Evolutionary conservation across 2,888 invertebrate species (phyloP).

Genomic region (Drosophila birchii): DNA sequence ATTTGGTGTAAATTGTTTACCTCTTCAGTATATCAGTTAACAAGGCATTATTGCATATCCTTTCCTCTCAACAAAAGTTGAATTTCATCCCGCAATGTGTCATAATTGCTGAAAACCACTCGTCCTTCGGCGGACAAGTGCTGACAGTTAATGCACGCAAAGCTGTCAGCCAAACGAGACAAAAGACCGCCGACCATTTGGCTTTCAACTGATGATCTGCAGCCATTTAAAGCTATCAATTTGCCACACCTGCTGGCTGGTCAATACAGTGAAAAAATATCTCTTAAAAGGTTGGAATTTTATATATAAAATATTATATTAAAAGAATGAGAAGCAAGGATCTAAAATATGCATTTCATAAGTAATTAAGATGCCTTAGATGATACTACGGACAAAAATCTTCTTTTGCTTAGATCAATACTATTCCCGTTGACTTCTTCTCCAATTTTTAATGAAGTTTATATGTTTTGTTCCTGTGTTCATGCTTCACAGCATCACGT

Average conservation of each 20-base stretch:
- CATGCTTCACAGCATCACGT: constrained; percentile 45
- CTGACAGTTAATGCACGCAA: constrained; percentile 52
- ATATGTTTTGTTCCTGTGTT: constrained; percentile 6
- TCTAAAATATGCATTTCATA: too few species aligned
- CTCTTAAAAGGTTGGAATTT: neutral
- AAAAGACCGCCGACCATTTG: constrained; percentile 27
- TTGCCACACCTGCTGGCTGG: constrained; percentile 11
- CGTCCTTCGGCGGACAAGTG: constrained; percentile 37
- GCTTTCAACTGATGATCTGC: constrained; percentile 19
- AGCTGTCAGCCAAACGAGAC: constrained; percentile 41
- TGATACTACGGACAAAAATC: too few species aligned
- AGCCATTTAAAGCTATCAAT: constrained; percentile 41
- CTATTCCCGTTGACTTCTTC: neutral
- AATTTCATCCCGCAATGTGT: constrained; percentile 34
- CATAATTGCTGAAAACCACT: constrained; percentile 47
- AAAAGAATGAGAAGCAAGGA: too few species aligned
- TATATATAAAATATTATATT: too few species aligned
- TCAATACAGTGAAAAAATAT: neutral
- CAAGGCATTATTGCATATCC: neutral
- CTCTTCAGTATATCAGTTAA: neutral
- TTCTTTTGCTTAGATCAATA: neutral
- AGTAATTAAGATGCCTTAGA: too few species aligned
- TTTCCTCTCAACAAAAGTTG: constrained; percentile 4
- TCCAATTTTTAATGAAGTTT: neutral
- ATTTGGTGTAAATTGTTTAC: neutral